phyloP scores from a whole-genome alignment of 2,888 invertebrate species.

The Drosophila helvetica region DNA sequence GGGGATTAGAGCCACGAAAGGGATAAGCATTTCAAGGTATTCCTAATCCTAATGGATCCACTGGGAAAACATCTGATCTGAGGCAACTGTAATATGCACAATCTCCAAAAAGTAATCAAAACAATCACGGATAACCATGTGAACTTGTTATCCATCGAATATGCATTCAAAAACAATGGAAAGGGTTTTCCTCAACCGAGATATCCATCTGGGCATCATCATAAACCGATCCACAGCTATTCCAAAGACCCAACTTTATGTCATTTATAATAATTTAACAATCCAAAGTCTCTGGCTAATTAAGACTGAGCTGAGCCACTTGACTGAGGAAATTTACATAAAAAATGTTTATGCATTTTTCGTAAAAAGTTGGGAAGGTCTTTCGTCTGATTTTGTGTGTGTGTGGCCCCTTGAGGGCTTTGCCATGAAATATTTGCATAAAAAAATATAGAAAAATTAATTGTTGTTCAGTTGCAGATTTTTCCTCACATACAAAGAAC shows the following conservation, averaged over 20 bases:
- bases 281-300: constrained; percentile 49
- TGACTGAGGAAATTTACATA: constrained; percentile 54
- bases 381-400: constrained; percentile 16
- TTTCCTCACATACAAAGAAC: constrained; percentile 16
- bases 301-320: constrained; percentile 36
- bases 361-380: constrained; percentile 61
- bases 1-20: neutral
- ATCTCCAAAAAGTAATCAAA: neutral
- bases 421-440: constrained; percentile 55
- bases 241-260: constrained; percentile 39
- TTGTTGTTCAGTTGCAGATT: constrained; percentile 29
- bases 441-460: constrained; percentile 48
- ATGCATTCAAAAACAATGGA: neutral
- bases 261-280: constrained; percentile 56
- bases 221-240: constrained; percentile 24
- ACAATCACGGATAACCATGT: neutral
- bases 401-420: constrained; percentile 43
- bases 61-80: neutral
- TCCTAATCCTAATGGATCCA: neutral
- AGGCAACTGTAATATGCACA: no score
- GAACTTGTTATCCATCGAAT: neutral
- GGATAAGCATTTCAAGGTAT: neutral
- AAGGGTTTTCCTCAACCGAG: constrained; percentile 23
- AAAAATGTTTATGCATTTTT: constrained; percentile 38
- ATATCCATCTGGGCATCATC: constrained; percentile 33